phyloP scores from a whole-genome alignment of 2,113 vertebrate species.

The Merops nubicus region DNA sequence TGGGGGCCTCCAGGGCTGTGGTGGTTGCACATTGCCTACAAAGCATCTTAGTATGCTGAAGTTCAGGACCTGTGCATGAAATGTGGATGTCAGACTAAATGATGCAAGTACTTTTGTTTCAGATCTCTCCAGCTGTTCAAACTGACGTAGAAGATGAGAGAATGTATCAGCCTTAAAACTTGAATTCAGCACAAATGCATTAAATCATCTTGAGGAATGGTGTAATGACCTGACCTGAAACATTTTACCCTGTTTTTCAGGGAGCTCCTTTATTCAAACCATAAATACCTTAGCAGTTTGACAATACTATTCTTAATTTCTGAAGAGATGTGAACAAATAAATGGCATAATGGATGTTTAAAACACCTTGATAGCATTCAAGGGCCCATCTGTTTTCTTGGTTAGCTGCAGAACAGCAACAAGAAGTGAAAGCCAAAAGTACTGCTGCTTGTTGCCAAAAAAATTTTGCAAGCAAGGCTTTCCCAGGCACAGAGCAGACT shows the following conservation, averaged over 20 bases:
- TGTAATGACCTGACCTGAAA: background rate
- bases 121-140: background rate
- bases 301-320: accelerated
- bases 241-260: background rate
- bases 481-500: slow-evolving; percentile 64
- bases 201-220: background rate
- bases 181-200: background rate
- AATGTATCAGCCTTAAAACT: background rate
- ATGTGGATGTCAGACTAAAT: background rate
- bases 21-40: background rate
- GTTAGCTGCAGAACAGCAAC: background rate
- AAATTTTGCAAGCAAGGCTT: slow-evolving; percentile 61
- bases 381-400: background rate
- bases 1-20: accelerated
- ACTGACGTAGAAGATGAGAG: background rate
- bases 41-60: background rate
- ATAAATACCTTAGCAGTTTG: background rate
- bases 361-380: background rate
- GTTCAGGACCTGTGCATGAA: background rate
- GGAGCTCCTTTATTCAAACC: background rate
- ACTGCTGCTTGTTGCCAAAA: slow-evolving; percentile 43
- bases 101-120: background rate
- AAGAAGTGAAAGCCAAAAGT: slow-evolving; percentile 55
- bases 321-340: background rate
- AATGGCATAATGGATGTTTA: background rate